Conservation (phyloP, 2,888 invertebrate species). For the Drosophila paranaensis region DNA sequence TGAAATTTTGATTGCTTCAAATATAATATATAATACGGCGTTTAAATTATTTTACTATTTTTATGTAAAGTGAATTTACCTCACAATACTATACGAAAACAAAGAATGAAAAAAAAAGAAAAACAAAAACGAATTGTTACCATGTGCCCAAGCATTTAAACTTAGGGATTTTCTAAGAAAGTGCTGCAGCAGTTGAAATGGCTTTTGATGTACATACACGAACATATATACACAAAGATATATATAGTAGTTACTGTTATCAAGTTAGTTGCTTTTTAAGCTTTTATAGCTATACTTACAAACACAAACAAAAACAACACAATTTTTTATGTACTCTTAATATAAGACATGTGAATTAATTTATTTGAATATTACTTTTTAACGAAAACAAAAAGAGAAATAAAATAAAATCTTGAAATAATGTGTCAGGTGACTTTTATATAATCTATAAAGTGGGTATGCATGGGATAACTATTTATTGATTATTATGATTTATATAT, state of each 20-base stretch:
- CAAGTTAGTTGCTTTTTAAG: constrained; percentile 12
- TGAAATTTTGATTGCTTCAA: constrained; percentile 37
- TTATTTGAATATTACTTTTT: constrained; percentile 49
- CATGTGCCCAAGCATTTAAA: constrained; percentile 7
- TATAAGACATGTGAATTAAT: constrained; percentile 45
- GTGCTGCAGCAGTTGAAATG: background rate
- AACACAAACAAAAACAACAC: constrained; percentile 3
- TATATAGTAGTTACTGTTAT: constrained; percentile 22
- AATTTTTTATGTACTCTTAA: constrained; percentile 10
- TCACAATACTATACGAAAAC: constrained; percentile 8
- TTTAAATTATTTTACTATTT: constrained; percentile 37
- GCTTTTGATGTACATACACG: constrained; percentile 26
- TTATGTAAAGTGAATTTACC: constrained; percentile 21
- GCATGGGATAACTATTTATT: background rate
- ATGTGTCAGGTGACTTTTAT: background rate
- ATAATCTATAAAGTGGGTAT: background rate
- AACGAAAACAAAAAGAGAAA: constrained; percentile 29
- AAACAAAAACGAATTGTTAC: constrained; percentile 3
- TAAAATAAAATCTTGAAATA: constrained; percentile 8
- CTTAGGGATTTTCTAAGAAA: constrained; percentile 9
- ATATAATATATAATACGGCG: constrained; percentile 12
- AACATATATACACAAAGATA: constrained; percentile 3
- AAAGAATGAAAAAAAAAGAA: background rate
- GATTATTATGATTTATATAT: no score
- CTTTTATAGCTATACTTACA: constrained; percentile 15